A percentile compares a stretch with the other conserved stretches of the same genome.
Conservation (phyloP, 2,113 vertebrate genomes). For the Isichthys henryi region DNA sequence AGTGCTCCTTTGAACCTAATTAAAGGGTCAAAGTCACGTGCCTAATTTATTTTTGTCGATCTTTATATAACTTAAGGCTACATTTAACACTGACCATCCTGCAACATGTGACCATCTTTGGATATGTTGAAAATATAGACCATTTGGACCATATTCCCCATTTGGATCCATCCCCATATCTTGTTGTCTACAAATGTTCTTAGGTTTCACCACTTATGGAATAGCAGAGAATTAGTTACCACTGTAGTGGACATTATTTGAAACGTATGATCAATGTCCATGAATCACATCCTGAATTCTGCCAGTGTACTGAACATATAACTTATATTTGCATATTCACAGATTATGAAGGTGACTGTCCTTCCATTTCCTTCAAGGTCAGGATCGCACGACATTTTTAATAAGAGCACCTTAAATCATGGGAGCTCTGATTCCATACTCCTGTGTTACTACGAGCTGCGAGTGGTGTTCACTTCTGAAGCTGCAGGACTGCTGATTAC, state of each 20-base stretch:
- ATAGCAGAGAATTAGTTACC: not conserved
- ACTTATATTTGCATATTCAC: not conserved
- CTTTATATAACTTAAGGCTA: not conserved
- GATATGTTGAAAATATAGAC: not conserved
- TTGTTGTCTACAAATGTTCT: not conserved
- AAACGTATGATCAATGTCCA: not conserved
- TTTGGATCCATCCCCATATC: not conserved
- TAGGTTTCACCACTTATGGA: not conserved
- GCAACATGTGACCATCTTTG: not conserved
- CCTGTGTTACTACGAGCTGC: not conserved
- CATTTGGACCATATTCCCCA: not conserved
- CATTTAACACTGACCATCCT: not conserved
- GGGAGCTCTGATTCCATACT: not conserved
- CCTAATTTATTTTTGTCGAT: not conserved
- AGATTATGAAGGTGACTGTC: not conserved
- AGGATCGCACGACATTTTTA: not conserved
- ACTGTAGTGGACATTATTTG: not conserved
- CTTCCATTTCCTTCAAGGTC: not conserved
- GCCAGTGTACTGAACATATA: not conserved
- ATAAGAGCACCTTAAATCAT: not conserved
- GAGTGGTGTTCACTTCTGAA: not conserved
- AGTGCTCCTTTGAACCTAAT: not conserved
- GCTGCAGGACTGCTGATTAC: not conserved
- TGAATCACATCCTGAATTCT: not conserved
- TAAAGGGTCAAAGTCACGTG: not conserved